Base-by-base conservation (phyloP, 2,113 vertebrate genomes). In the Halichoeres trimaculatus region DNA sequence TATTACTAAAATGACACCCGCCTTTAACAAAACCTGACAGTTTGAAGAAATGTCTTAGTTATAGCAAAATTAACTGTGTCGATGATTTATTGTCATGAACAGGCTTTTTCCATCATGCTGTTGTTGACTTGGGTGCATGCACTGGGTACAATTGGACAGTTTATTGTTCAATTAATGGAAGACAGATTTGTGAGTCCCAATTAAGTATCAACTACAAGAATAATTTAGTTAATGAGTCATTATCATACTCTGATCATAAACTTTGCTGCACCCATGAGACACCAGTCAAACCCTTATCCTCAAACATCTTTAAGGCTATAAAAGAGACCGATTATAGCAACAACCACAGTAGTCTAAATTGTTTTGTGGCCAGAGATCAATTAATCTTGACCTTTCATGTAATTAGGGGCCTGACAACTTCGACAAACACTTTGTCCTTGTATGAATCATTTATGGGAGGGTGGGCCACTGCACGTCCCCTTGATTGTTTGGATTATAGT, bases 391-490 rank as follows among this genome's bases (percentile, higher is more conserved):
- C 72, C 71, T 81, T 80, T 62, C 66, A 73, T 38, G 43, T 70
- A 63, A 86, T 77, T 81, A 76, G 50, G 72, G 8, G 50, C 51
- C 22, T 59, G 85, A 81, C 77, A 68, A 24, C 62, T 70, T 80
- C 67, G 59, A 83, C 43, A 57, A 76, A 68, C 70, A 60, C 47
- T 35, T 50, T 38, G 52, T 70, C 78, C 63, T 26, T 19, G 36
- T n/a, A 56, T 78, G 73, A 81, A 81, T 87, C 38, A 70, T 77
- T 85, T n/a, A 71, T 62, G 3, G 17, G 34, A 1, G 50, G 45
- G 1, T 30, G 43, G 64, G 75, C 78, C 56, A 70, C 35, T 7
- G 13, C 30, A 52, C 57, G 70, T 61, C 48, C 22, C 43, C 34
- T 4, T 22, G 10, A 23, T 63, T 70, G 52, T 80, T 86, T 78